Evolutionary conservation across 1,140 invertebrate genomes (phyloP), one percentile per base, ranked within the genome.

Genomic region (Anoplophora glabripennis): DNA sequence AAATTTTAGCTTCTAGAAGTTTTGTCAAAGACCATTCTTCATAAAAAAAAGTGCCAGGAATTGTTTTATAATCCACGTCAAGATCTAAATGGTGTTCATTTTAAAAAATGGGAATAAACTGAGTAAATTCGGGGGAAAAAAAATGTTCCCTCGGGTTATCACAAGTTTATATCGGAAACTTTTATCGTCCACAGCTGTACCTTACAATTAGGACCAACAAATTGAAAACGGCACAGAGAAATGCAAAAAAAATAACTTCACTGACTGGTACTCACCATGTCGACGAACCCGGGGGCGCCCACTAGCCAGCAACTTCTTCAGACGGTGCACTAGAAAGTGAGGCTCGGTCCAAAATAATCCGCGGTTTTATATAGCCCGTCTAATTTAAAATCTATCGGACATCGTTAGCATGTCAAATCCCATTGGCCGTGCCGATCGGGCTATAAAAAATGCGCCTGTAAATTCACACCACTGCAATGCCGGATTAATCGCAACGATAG

Each of bases 321-420:
- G 49, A 42, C 36, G 42, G 45, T 51, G 45, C 55, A 46, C 59
- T 61, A 51, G 55, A 55, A 53, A 55, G 45, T 60, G 57, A 59
- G 57, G 55, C 62, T 41, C 38, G 34, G 54, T 34, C 53, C 21
- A 17, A 54, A 42, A 44, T 42, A 56, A 17, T 53, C 42, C 12
- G 49, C 47, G 48, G 53, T 59, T 64, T 64, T 64, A 64, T 64
- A 64, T 64, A 64, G 62, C 59, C 38, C 36, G 44, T 53, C 48
- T 57, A 64, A 59, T 57, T 61, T 61, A 61, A 63, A 58, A 57
- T 44, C 48, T 56, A 64, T 51, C 49, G 54, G 21, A 60, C 53
- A 57, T 64, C 62, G 53, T 59, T 63, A 59, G 53, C 47, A 57
- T 64, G 53, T 57, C 49, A 44, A 21, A 53, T 21, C 15, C 49